phyloP scores from a whole-genome alignment of 2,113 vertebrate species.

The Triplophysa tibetana region DNA sequence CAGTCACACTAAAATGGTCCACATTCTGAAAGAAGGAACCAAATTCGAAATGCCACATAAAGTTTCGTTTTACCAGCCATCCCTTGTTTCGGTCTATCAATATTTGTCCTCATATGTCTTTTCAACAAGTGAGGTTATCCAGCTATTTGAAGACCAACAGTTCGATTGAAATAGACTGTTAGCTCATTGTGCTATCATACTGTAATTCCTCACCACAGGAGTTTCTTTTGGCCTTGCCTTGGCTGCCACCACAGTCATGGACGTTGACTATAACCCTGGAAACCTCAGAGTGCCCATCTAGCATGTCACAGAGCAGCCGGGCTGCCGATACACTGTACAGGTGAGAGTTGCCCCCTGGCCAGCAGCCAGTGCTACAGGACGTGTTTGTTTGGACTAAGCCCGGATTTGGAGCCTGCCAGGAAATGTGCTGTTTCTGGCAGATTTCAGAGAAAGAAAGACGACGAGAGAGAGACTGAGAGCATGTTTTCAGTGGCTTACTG shows the following conservation, averaged over 20 bases:
- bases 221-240: constrained; percentile 52
- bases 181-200: constrained; percentile 51
- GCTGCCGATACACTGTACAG: constrained; percentile 82
- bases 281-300: constrained; percentile 61
- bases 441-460: constrained; percentile 71
- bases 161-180: constrained; percentile 47
- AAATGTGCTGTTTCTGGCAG: constrained; percentile 86
- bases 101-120: constrained; percentile 44
- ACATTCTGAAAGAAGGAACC: neutral
- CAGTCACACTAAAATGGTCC: neutral
- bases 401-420: constrained; percentile 75
- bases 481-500: constrained; percentile 74
- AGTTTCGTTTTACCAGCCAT: constrained; percentile 28
- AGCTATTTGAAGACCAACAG: constrained; percentile 38
- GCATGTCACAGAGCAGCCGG: constrained; percentile 46
- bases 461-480: constrained; percentile 24
- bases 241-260: constrained; percentile 25
- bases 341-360: constrained; percentile 77
- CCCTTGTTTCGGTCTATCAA: constrained; percentile 46
- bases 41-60: neutral
- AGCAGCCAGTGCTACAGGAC: constrained; percentile 67
- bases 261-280: constrained; percentile 47
- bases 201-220: constrained; percentile 43
- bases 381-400: constrained; percentile 88
- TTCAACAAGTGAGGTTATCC: constrained; percentile 36